Percentiles rank a stretch among this genome's conserved stretches.
Evolutionary conservation across 2,888 invertebrate species (phyloP).

Genomic region (Spatulosminthurus flaviceps): DNA sequence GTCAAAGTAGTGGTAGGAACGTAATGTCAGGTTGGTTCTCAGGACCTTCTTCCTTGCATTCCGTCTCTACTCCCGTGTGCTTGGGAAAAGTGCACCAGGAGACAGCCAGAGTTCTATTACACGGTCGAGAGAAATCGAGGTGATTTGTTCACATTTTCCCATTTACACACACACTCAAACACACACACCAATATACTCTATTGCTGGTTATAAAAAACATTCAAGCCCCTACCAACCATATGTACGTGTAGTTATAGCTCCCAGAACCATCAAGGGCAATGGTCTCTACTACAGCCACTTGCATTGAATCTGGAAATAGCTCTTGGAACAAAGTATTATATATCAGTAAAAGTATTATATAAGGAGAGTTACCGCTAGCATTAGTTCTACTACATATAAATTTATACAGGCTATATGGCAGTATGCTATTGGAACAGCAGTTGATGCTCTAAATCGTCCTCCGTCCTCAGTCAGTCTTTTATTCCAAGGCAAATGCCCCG

Average conservation of each 20-base stretch:
- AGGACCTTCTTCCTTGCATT: background rate
- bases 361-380: no score
- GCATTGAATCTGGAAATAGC: no score
- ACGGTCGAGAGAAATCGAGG: conserved; percentile 39
- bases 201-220: no score
- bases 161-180: conserved; percentile 12
- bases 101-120: conserved; percentile 37
- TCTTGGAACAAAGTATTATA: no score
- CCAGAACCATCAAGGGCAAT: no score
- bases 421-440: background rate
- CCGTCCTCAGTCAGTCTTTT: background rate
- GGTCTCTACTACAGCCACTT: no score
- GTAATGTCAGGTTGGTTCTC: background rate
- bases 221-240: no score
- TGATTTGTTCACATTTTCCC: conserved; percentile 42
- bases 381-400: no score
- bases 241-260: no score
- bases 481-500: conserved; percentile 2
- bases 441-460: background rate
- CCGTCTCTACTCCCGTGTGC: background rate
- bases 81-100: conserved; percentile 30
- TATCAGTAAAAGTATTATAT: no score
- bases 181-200: background rate
- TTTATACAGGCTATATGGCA: no score
- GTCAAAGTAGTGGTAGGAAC: background rate